Base-by-base conservation (phyloP, 2,797 vertebrate species). In the Halcyon chelicuti region DNA sequence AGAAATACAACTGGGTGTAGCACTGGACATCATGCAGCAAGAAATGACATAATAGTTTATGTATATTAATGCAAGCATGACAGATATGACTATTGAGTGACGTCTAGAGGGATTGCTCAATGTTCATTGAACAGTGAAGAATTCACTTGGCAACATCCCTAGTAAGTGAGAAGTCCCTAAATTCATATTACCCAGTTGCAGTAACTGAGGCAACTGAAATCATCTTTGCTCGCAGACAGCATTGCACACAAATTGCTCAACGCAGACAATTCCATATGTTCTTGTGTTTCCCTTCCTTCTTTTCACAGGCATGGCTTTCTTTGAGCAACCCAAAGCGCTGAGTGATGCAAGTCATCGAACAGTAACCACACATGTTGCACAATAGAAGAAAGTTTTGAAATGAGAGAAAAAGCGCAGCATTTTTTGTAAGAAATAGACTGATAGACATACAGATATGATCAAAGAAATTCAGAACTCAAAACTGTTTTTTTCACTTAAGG, bases 161-260 rank as follows among this genome's bases (percentile, higher is more conserved):
- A 25, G 51, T 52, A 77, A 89, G 70, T 28, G 60, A 94, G 76
- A 93, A 93, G 67, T 58, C 75, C 91, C 57, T 83, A 81, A 82
- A 96, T 86, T 87, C 94, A 96, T 91, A 92, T n/a, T 67, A 49
- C 62, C 82, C 74, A 9, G 70, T 63, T 62, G 62, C 65, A 70
- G 66, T 51, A 80, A 75, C 47, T 62, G 67, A 86, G 55, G 28
- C 12, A 12, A 88, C 42, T 42, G 61, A 93, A 94, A 68, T 47
- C 12, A n/a, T 77, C 61, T 68, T 58, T 74, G 57, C 75, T 91
- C 15, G 1, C 35, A 86, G 65, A 54, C 72, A 71, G 61, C 60
- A 80, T 6, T 83, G 81, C 14, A 4, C 68, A 63, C 68, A 83
- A 81, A 92, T 80, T 93, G 87, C 51, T 93, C 78, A 87, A 54